These are phyloP conservation scores for Tinea trinotella DNA, from an alignment of 2,888 invertebrate species.

Conservation along the genomic window DNA sequence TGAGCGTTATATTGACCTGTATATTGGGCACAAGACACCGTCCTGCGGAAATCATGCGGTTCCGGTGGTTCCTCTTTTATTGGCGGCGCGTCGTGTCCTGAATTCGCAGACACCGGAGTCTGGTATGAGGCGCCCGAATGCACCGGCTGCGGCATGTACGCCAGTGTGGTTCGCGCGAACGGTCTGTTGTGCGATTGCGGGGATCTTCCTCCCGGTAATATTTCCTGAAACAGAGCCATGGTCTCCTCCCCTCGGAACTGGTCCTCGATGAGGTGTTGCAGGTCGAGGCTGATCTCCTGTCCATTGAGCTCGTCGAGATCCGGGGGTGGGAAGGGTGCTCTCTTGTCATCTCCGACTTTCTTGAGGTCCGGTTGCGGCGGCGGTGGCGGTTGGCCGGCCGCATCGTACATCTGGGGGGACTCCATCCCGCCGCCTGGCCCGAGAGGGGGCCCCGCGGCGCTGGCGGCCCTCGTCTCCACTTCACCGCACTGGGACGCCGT, in stretches of 20 bases:
- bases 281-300: conserved; percentile 92
- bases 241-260: conserved; percentile 87
- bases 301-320: conserved; percentile 92
- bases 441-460: conserved; percentile 60
- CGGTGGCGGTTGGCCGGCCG: conserved; percentile 74
- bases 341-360: conserved; percentile 75
- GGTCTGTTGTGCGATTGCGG: conserved; percentile 28
- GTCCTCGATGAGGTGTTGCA: conserved; percentile 94
- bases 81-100: conserved; percentile 80
- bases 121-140: conserved; percentile 81
- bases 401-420: conserved; percentile 91
- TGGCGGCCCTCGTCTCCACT: conserved; percentile 54
- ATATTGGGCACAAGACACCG: conserved; percentile 74
- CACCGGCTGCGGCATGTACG: conserved; percentile 94
- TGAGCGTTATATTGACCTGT: conserved; percentile 64
- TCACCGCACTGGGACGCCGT: conserved; percentile 55
- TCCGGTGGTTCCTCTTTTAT: conserved; percentile 92
- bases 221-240: conserved; percentile 86
- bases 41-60: conserved; percentile 81
- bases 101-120: conserved; percentile 65
- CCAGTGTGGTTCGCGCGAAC: conserved; percentile 81
- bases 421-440: conserved; percentile 77
- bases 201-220: conserved; percentile 75
- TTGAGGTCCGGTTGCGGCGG: conserved; percentile 74
- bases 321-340: conserved; percentile 82